phyloP scores from a whole-genome alignment of 2,888 invertebrate genomes.

The Plebejus argus region DNA sequence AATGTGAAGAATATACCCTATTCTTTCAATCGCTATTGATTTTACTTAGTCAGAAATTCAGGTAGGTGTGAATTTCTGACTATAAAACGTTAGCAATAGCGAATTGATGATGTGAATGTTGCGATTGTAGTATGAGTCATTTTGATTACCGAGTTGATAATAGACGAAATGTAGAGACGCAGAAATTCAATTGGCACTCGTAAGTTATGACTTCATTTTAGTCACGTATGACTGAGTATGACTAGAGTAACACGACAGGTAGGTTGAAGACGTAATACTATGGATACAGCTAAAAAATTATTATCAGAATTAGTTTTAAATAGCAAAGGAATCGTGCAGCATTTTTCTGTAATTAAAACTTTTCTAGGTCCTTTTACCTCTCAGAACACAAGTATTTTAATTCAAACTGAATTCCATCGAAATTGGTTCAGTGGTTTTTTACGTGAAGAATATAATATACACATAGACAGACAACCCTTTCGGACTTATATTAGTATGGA shows the following conservation, averaged over 20 bases:
- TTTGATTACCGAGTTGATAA: constrained; percentile 14
- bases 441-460: too few relatives aligned
- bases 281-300: too few relatives aligned
- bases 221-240: not conserved
- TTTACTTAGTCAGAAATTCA: not conserved
- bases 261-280: not conserved
- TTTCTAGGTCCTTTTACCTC: too few relatives aligned
- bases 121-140: constrained; percentile 56
- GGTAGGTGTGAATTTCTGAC: not conserved
- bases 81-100: too few relatives aligned
- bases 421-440: too few relatives aligned
- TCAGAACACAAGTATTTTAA: too few relatives aligned
- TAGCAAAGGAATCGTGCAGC: too few relatives aligned
- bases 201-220: not conserved
- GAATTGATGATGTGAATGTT: constrained; percentile 60
- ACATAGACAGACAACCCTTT: too few relatives aligned
- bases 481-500: too few relatives aligned
- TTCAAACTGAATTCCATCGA: too few relatives aligned
- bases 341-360: too few relatives aligned
- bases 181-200: constrained; percentile 14
- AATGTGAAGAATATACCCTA: not conserved
- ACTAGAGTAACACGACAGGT: not conserved
- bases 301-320: too few relatives aligned
- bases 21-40: not conserved
- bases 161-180: constrained; percentile 10